phyloP scores from a whole-genome alignment of 2,797 vertebrate species.

The Eleutherodactylus coqui region DNA sequence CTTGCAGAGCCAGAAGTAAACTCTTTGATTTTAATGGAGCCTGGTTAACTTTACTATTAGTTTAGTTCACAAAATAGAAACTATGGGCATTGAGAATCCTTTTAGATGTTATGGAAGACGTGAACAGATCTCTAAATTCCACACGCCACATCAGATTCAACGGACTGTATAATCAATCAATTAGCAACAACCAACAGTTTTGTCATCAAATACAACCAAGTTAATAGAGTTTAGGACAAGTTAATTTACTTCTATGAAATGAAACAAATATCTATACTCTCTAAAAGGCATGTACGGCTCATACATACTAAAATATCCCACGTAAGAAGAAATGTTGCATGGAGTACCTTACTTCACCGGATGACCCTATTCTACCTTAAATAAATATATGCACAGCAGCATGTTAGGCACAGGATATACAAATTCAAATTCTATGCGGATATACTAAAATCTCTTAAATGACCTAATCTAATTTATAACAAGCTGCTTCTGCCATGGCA shows the following conservation, averaged over 20 bases:
- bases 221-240: not conserved
- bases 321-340: no score
- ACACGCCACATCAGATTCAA: not conserved
- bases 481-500: not conserved
- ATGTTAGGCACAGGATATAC: not conserved
- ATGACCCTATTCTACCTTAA: no score
- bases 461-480: not conserved
- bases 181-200: constrained; percentile 9
- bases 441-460: not conserved
- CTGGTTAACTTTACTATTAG: constrained; percentile 46
- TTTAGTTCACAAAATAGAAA: constrained; percentile 31
- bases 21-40: constrained; percentile 56
- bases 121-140: not conserved
- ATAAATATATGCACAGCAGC: not conserved
- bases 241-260: not conserved
- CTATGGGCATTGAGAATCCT: constrained; percentile 13
- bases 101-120: constrained; percentile 13
- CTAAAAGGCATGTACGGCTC: no score
- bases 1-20: constrained; percentile 50
- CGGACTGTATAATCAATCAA: constrained; percentile 6
- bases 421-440: not conserved
- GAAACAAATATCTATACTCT: not conserved
- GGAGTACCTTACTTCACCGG: no score
- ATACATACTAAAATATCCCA: no score
- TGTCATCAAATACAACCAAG: constrained; percentile 5